A percentile compares a stretch with the other conserved stretches of the same genome.
phyloP scores from a whole-genome alignment of 2,797 vertebrate genomes.

The Threskiornis aethiopicus region DNA sequence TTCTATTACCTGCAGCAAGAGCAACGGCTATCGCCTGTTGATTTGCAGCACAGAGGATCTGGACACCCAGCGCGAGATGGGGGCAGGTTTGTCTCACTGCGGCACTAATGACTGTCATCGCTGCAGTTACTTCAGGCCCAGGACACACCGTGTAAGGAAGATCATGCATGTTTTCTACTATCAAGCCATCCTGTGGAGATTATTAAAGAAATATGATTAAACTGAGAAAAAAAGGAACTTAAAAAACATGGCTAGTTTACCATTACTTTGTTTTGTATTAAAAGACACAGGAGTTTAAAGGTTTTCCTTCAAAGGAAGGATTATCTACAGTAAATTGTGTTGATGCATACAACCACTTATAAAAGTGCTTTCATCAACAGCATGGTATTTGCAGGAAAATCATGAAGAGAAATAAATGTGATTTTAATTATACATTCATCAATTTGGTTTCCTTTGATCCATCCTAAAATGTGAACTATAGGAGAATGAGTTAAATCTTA shows the following conservation, averaged over 20 bases:
- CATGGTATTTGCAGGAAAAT: constrained; percentile 6
- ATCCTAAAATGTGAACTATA: constrained; percentile 23
- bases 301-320: constrained; percentile 15
- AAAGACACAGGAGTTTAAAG: neutral
- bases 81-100: constrained; percentile 78
- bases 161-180: constrained; percentile 92
- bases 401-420: constrained; percentile 16
- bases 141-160: constrained; percentile 78
- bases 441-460: constrained; percentile 47
- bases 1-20: constrained; percentile 82
- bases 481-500: constrained; percentile 35
- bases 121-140: constrained; percentile 84
- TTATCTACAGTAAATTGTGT: neutral
- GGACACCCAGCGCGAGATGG: constrained; percentile 78
- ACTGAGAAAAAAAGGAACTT: neutral
- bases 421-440: constrained; percentile 52
- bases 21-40: constrained; percentile 81
- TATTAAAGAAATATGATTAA: neutral
- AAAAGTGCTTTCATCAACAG: constrained; percentile 28
- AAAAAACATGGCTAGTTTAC: neutral
- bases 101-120: constrained; percentile 79
- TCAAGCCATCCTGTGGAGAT: constrained; percentile 80
- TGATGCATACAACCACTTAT: neutral
- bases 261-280: rapidly evolving
- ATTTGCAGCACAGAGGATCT: constrained; percentile 86